phyloP scores from a whole-genome alignment of 2,797 vertebrate genomes.

The Sebastes trivittatus region DNA sequence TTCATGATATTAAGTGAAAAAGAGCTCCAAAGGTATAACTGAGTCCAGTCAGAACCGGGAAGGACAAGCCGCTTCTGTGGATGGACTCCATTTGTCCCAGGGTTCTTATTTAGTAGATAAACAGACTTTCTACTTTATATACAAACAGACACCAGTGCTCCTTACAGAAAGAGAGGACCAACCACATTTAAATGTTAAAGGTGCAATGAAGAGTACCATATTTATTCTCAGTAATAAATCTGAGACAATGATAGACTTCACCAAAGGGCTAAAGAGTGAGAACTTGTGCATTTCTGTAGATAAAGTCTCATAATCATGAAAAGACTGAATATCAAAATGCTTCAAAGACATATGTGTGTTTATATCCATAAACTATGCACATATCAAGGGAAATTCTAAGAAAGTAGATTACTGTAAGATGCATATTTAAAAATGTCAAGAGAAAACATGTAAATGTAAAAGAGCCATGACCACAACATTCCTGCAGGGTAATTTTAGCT shows the following conservation, averaged over 20 bases:
- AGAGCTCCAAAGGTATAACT: background rate
- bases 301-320: background rate
- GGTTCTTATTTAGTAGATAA: background rate
- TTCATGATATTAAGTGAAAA: background rate
- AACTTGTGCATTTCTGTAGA: background rate
- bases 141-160: background rate
- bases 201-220: background rate
- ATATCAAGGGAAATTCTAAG: background rate
- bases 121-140: background rate
- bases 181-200: background rate
- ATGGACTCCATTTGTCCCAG: background rate
- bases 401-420: background rate
- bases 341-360: background rate
- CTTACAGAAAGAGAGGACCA: background rate
- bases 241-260: background rate
- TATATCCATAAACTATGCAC: background rate
- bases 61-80: background rate
- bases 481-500: constrained; percentile 1
- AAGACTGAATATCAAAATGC: background rate
- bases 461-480: background rate
- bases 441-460: background rate
- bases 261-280: background rate
- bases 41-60: background rate
- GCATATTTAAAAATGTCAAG: background rate
- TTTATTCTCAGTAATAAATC: background rate